Base-by-base conservation (phyloP, 2,113 vertebrate genomes). In the Misgurnus mizolepis region DNA sequence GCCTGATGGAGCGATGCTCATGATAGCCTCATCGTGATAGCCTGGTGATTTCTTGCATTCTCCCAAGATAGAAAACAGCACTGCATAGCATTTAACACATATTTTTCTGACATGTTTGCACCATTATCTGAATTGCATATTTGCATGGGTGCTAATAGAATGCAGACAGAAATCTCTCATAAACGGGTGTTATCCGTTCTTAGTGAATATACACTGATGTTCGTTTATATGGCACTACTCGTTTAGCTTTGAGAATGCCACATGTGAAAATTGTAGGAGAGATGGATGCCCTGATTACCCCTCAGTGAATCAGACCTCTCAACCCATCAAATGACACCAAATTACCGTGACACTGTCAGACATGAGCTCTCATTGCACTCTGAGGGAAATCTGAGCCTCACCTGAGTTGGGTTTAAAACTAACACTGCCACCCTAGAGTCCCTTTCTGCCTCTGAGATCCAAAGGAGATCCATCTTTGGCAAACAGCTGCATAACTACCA, bases 291-390 rank as follows among this genome's bases (percentile, higher is more conserved):
- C 47, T 14, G 45, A 84, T 84, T 82, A 69, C 73, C 66, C 41
- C 65, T 49, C 80, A 69, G 64, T 76, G 79, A 79, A 79, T 79
- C 82, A 80, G 64, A 62, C 60, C 67, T 41, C 53, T 34, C 69
- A 66, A 43, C 39, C 61, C 61, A 47, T 76, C 68, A 76, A 79
- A 87, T 85, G 82, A 79, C 74, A 70, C 69, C 78, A 85, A 79
- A 85, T 84, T 79, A 74, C 80, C 72, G 64, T 49, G 49, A 80
- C 68, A 55, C 82, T 85, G 84, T 84, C 82, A 85, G 75, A 40
- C 58, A 67, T 78, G 68, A 62, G 80, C 79, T 85, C 67, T 88
- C 70, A 80, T 55, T 40, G 82, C 49, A 80, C 53, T 78, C 34
- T 40, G 39, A 77, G 18, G 50, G 76, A 76, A 73, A 61, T 47